A percentile compares a stretch with the other conserved stretches of the same genome.
Conservation (phyloP, 2,888 invertebrate genomes). For the Netelia fuscicornis region DNA sequence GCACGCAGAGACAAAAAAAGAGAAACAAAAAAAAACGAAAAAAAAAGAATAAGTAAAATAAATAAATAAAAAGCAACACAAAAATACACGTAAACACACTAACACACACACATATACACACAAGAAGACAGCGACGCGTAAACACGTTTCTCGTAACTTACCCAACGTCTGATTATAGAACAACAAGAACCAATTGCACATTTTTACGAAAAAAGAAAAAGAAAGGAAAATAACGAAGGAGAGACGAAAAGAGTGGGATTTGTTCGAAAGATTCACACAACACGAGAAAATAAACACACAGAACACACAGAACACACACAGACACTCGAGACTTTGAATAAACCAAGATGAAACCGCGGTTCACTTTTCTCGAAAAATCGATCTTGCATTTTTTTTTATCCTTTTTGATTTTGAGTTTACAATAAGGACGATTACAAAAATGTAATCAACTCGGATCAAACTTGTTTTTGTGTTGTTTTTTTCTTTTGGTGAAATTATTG, state of each 20-base stretch:
- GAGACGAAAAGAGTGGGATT: neutral
- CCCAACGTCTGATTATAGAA: slow-evolving; percentile 39
- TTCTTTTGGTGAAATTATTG: too few relatives aligned
- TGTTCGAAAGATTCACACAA: neutral
- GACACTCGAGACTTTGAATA: neutral
- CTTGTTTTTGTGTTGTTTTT: too few relatives aligned
- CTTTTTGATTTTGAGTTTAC: neutral
- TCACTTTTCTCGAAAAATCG: slow-evolving; percentile 3
- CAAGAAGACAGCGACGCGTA: too few relatives aligned
- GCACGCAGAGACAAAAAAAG: slow-evolving; percentile 43
- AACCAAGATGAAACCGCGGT: slow-evolving; percentile 14
- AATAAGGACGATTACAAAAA: too few relatives aligned
- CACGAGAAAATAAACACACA: slow-evolving; percentile 14
- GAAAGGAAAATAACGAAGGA: neutral
- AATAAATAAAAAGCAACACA: too few relatives aligned
- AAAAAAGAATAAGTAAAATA: too few relatives aligned
- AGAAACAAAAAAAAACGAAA: slow-evolving; percentile 14
- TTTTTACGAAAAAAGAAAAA: slow-evolving; percentile 3
- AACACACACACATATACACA: too few relatives aligned
- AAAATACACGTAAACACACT: too few relatives aligned
- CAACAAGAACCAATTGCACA: slow-evolving; percentile 35
- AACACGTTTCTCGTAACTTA: slow-evolving; percentile 5
- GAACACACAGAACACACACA: neutral
- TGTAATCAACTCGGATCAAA: too few relatives aligned
- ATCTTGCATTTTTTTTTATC: neutral